These are phyloP conservation scores for Apaloderma vittatum DNA, from an alignment of 2,113 vertebrate species.

Conservation along the genomic window DNA sequence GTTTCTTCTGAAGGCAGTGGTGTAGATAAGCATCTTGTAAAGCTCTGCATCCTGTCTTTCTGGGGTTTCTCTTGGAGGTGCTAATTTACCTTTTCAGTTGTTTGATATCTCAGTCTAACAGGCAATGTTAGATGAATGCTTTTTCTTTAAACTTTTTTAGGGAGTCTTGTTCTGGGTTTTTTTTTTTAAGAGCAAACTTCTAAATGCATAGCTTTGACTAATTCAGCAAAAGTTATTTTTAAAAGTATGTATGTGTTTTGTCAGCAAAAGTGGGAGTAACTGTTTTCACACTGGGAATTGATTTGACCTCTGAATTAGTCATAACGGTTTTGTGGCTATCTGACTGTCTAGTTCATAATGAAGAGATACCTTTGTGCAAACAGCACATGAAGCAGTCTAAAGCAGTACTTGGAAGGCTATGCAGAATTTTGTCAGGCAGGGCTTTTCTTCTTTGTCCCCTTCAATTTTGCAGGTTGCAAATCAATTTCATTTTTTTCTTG, in stretches of 20 bases:
- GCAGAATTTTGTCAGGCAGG: not conserved
- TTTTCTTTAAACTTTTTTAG: not conserved
- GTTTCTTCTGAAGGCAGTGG: not conserved
- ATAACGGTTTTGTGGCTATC: not conserved
- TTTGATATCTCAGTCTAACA: not conserved
- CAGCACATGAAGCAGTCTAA: not conserved
- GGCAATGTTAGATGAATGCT: not conserved
- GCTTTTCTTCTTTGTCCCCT: not conserved
- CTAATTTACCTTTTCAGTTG: slow-evolving; percentile 24
- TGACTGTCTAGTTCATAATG: not conserved
- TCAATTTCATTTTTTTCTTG: not conserved
- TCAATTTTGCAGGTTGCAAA: not conserved
- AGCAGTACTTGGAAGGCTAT: not conserved
- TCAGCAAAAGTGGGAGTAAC: not conserved
- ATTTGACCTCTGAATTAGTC: not conserved
- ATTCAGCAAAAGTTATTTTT: not conserved
- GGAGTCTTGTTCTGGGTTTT: not conserved
- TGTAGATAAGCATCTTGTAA: slow-evolving; percentile 39
- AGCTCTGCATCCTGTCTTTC: not conserved
- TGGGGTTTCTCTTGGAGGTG: slow-evolving; percentile 3
- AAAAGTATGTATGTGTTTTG: not conserved
- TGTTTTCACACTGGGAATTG: not conserved
- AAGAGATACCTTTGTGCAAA: not conserved
- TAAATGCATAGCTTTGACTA: not conserved
- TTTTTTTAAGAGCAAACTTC: not conserved